Base-by-base conservation (phyloP, 2,113 vertebrate species). In the Dromiciops gliroides region DNA sequence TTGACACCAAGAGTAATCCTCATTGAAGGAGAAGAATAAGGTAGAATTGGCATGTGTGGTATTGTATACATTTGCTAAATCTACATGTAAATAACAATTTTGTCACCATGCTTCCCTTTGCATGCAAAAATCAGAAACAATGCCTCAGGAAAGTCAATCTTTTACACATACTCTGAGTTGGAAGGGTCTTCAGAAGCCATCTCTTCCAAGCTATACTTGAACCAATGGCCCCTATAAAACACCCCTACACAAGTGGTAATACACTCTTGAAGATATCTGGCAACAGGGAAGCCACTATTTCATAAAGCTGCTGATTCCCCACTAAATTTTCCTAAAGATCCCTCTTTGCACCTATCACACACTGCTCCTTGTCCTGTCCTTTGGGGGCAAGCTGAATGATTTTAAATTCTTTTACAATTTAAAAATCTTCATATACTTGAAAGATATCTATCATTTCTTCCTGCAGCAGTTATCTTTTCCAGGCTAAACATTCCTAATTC, bases 1-100 rank as follows among this genome's bases (percentile, higher is more conserved):
- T 92, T 51, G 88, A 92, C 31, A 95, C 0, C 67, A 92, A 93
- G 16, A 19, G 96, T 94, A 94, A 90, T 48, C 26, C 52, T 94
- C 9, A 95, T 44, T 16, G 26, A 92, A 95, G 93, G 28, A 11
- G 93, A 48, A 94, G 22, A 49, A 88, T 23, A 93, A 90, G 92
- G 12, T 60, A 93, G 12, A 95, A 93, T 56, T 12, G 60, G 3
- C 31, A 91, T 50, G 2, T 50, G 49, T 11, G 52, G 49, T 93
- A 92, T 44, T 24, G 3, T 49, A 49, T 48, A 44, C 48, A 92
- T 47, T 94, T 94, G 93, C 11, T 22, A 95, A 94, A 93, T 52
- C 48, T 88, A 88, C 22, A 44, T 47, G 8, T 28, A 94, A 91
- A 95, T 95, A 90, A 48, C 94, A 16, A 91, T 49, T 89, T 91